These are phyloP conservation scores for Pterobdella sp. DNA, from an alignment of 2,888 invertebrate species.

Conservation along the genomic window DNA sequence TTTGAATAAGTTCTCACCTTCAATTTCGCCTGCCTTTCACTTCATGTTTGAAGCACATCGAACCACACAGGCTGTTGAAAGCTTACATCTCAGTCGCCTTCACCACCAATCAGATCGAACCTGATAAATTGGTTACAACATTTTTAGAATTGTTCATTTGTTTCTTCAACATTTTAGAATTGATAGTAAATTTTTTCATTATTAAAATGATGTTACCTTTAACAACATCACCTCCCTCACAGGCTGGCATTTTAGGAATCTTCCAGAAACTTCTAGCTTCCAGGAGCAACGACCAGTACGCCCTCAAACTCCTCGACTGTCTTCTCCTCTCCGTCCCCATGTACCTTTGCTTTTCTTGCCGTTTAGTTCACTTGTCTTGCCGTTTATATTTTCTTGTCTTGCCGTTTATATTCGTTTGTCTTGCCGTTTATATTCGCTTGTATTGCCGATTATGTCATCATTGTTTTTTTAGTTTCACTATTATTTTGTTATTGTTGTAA, in stretches of 20 bases:
- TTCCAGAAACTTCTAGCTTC: constrained; percentile 94
- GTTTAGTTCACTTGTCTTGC: neutral
- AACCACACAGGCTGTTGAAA: constrained; percentile 42
- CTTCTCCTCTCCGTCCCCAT: constrained; percentile 73
- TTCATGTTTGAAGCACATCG: neutral
- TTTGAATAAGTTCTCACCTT: neutral
- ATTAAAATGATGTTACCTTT: neutral
- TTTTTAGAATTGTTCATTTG: no score
- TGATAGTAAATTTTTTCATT: no score
- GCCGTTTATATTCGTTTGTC: no score
- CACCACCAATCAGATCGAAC: constrained; percentile 62
- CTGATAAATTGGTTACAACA: constrained; percentile 45
- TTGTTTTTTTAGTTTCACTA: constrained; percentile 40
- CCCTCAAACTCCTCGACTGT: constrained; percentile 79
- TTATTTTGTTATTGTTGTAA: neutral
- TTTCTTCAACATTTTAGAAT: neutral
- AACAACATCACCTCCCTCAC: constrained; percentile 27
- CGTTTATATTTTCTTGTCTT: no score
- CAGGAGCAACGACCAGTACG: constrained; percentile 89
- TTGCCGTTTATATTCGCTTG: neutral
- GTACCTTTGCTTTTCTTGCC: constrained; percentile 52
- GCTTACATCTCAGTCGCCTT: constrained; percentile 57
- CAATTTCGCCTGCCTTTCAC: neutral
- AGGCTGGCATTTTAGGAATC: constrained; percentile 68
- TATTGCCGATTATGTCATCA: neutral